A percentile compares a stretch with the other conserved stretches of the same genome.
Conservation (phyloP, 2,113 vertebrate species). For the Platysternon megacephalum region DNA sequence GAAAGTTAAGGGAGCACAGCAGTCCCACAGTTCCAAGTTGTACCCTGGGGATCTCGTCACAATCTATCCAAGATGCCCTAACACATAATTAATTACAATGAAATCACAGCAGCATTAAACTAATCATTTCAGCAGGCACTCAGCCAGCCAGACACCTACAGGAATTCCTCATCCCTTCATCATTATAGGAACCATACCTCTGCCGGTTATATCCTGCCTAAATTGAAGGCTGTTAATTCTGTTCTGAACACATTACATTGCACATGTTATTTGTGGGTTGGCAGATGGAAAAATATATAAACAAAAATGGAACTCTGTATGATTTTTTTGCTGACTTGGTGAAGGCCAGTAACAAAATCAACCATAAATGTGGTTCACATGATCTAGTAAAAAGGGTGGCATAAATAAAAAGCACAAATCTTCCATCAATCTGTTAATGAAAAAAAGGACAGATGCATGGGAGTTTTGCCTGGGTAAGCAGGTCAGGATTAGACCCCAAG, state of each 20-base stretch:
- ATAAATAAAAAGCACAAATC: slow-evolving; percentile 1
- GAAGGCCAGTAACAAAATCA: background rate
- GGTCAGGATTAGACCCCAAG: background rate
- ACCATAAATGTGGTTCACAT: background rate
- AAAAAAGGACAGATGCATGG: background rate
- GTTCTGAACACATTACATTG: background rate
- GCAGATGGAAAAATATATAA: background rate
- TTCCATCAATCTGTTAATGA: background rate
- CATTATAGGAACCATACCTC: background rate
- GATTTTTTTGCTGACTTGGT: background rate
- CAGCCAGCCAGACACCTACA: background rate
- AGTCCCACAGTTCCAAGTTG: no score
- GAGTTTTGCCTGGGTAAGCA: background rate
- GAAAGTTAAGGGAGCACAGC: no score
- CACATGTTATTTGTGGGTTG: background rate
- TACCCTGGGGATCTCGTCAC: no score
- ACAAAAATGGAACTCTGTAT: background rate
- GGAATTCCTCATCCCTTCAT: background rate
- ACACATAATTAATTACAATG: background rate
- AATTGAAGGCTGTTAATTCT: background rate
- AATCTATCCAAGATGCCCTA: background rate
- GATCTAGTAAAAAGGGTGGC: background rate
- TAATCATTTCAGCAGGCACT: background rate
- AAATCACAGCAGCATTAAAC: background rate
- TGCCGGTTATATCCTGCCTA: background rate